Evolutionary conservation across 2,888 invertebrate species (phyloP).

Genomic region (Cynaeus angustus): DNA sequence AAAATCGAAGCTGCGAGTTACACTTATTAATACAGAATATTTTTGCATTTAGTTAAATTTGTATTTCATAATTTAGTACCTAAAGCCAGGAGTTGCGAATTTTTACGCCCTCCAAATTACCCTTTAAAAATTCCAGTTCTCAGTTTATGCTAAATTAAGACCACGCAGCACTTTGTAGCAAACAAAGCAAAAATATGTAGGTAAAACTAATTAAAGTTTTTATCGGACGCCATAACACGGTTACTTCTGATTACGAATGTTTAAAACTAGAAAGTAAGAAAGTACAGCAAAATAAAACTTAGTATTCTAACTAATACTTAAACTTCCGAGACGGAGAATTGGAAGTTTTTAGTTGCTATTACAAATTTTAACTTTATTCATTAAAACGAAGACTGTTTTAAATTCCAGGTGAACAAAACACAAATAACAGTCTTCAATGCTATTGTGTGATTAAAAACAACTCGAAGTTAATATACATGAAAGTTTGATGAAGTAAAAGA

Average conservation of each 20-base stretch:
- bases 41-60: too few species aligned
- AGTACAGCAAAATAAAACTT: conserved; percentile 20
- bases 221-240: conserved; percentile 28
- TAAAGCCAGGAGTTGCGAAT: too few species aligned
- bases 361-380: conserved; percentile 36
- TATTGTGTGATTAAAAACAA: not conserved
- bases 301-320: conserved; percentile 21
- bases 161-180: conserved; percentile 1
- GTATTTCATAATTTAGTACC: too few species aligned
- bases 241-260: conserved; percentile 26
- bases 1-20: too few species aligned
- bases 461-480: not conserved
- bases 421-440: conserved; percentile 9
- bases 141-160: not conserved
- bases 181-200: conserved; percentile 30
- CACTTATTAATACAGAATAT: too few species aligned
- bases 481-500: not conserved
- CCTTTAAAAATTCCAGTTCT: too few species aligned
- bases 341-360: conserved; percentile 7
- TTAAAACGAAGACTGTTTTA: conserved; percentile 16
- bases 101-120: too few species aligned
- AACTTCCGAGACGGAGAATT: conserved; percentile 22
- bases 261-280: conserved; percentile 29
- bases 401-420: not conserved
- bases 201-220: conserved; percentile 39